Evolutionary conservation across 2,797 vertebrate genomes (phyloP), one percentile per base, ranked within the genome.

Genomic region (Anguilla obscura): DNA sequence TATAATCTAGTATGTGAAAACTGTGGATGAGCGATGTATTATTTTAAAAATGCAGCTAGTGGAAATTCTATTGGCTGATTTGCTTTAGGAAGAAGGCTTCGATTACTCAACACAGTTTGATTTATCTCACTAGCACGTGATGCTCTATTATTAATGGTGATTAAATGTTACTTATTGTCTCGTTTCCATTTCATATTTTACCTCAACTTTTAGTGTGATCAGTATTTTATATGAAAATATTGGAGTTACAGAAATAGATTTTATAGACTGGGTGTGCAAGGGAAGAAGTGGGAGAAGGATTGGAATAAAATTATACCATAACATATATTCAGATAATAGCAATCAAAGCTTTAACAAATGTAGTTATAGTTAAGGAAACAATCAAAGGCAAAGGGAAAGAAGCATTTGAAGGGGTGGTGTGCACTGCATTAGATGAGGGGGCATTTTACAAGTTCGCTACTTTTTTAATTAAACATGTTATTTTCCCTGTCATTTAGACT

Each of bases 91-190:
- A 8, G 48, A 86, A 36, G 27, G 52, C 3, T 33, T 33, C 24
- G 79, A 80, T 60, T 87, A 82, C 30, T 45, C 74, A 80, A 40
- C 52, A 80, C 52, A 27, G 56, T n/a, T 76, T 76, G n/a, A 82
- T 82, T 3, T 16, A 40, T 48, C 54, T 48, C 27, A 85, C 3
- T 45, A 36, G 5, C 33, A 4, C 74, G 21, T 79, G 36, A 33
- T 79, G 36, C 33, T 40, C 12, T 18, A 79, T 79, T 79, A 45
- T 79, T 79, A 79, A 79, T 45, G 33, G 45, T 79, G 36, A 79
- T 40, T 79, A 79, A 40, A 79, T 74, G 10, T 74, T 33, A 74
- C 69, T 33, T 74, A 27, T 6, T 66, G 6, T 66, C 6, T 66
- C 10, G 9, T 74, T 74, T 74, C 10, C 1, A 9, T 74, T 27